These are phyloP conservation scores for Toxostoma redivivum DNA, from an alignment of 2,113 vertebrate species.

Conservation along the genomic window DNA sequence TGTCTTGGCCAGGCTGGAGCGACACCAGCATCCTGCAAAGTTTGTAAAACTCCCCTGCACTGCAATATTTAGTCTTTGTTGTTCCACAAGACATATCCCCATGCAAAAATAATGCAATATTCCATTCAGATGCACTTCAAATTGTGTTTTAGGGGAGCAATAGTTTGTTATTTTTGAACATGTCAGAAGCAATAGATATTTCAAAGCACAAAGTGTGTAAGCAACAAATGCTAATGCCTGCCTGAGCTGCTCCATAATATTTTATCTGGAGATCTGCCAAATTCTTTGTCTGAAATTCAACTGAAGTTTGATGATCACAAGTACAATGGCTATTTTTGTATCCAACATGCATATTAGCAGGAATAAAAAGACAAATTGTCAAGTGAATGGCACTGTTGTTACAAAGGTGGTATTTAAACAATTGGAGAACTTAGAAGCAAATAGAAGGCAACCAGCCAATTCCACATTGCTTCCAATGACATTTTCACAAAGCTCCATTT, in stretches of 20 bases:
- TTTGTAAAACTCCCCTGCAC: not conserved
- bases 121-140: not conserved
- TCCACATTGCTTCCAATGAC: not conserved
- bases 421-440: slow-evolving; percentile 11
- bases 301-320: not conserved
- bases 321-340: not conserved
- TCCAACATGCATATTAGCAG: not conserved
- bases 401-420: slow-evolving; percentile 3
- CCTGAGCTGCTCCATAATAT: not conserved
- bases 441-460: slow-evolving; percentile 19
- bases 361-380: not conserved
- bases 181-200: not conserved
- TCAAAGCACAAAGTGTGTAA: not conserved
- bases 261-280: not conserved
- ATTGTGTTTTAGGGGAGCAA: not conserved
- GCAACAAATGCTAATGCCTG: not conserved
- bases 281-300: not conserved
- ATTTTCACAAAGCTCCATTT: not conserved
- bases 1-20: accelerated
- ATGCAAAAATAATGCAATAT: not conserved
- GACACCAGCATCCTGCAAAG: not conserved
- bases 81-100: not conserved
- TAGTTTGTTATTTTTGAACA: not conserved
- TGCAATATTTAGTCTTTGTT: not conserved
- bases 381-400: not conserved